Conservation (phyloP, 2,888 invertebrate genomes). For the Scaptomyza cyrtandrae region DNA sequence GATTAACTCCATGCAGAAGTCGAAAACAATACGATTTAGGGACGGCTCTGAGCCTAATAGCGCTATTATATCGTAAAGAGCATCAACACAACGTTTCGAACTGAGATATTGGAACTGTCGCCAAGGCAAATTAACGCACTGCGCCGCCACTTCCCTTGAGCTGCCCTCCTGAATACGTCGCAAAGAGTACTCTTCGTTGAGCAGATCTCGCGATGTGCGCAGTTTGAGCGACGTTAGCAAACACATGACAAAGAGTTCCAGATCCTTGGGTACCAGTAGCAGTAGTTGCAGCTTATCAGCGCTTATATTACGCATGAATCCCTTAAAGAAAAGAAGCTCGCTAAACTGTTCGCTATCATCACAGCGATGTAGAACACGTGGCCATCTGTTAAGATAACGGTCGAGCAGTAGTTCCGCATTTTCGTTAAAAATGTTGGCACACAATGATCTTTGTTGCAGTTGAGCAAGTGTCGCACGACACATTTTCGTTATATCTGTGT, state of each 20-base stretch:
- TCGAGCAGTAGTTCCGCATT: slow-evolving; percentile 87
- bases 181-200: slow-evolving; percentile 85
- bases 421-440: slow-evolving; percentile 74
- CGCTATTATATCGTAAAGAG: slow-evolving; percentile 86
- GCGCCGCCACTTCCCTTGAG: slow-evolving; percentile 73
- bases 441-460: slow-evolving; percentile 77
- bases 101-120: slow-evolving; percentile 87
- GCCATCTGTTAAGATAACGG: slow-evolving; percentile 86
- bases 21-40: slow-evolving; percentile 86
- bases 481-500: slow-evolving; percentile 85
- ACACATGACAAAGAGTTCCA: slow-evolving; percentile 86
- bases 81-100: slow-evolving; percentile 84
- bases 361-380: slow-evolving; percentile 88
- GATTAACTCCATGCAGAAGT: slow-evolving; percentile 87
- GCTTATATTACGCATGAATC: slow-evolving; percentile 88
- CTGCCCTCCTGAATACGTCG: slow-evolving; percentile 42
- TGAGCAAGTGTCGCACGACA: slow-evolving; percentile 84
- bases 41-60: slow-evolving; percentile 86
- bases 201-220: slow-evolving; percentile 84
- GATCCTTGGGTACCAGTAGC: slow-evolving; percentile 85
- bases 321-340: slow-evolving; percentile 88
- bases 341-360: slow-evolving; percentile 88
- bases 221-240: slow-evolving; percentile 86
- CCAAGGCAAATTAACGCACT: slow-evolving; percentile 86
- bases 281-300: slow-evolving; percentile 86